phyloP scores from a whole-genome alignment of 2,797 vertebrate species.

The Halcyon smyrnensis region DNA sequence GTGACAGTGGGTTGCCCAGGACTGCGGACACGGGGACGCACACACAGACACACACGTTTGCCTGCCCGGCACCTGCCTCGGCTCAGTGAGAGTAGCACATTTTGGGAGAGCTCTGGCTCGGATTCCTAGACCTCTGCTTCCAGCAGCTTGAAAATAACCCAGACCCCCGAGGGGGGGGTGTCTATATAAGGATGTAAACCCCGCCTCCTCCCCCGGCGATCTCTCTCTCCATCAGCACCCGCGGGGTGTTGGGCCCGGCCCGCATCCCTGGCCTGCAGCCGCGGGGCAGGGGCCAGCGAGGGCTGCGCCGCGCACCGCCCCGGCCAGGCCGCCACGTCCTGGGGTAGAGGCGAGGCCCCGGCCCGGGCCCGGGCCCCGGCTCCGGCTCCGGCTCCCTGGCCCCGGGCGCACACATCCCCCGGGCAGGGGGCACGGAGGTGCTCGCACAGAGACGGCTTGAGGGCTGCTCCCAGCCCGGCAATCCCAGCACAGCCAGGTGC shows the following conservation, averaged over 20 bases:
- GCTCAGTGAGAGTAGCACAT: background rate
- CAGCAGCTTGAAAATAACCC: background rate
- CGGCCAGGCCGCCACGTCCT: background rate
- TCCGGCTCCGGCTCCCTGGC: too few relatives aligned
- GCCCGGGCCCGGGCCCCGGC: too few relatives aligned
- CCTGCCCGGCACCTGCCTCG: background rate
- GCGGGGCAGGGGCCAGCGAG: too few relatives aligned
- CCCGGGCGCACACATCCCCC: too few relatives aligned
- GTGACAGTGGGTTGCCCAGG: background rate
- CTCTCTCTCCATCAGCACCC: background rate
- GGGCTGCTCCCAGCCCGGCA: background rate
- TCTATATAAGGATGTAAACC: background rate
- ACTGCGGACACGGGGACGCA: background rate
- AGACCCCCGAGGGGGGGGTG: too few relatives aligned
- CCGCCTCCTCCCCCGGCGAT: fast-evolving
- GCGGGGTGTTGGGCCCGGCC: background rate
- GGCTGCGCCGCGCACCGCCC: background rate
- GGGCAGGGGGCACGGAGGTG: background rate
- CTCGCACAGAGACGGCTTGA: background rate
- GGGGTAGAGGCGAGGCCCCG: background rate
- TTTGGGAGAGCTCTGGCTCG: background rate
- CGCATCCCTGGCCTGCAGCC: background rate
- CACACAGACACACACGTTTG: too few relatives aligned
- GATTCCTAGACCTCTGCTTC: background rate
- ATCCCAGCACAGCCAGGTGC: background rate